Conservation (phyloP, 2,113 vertebrate genomes). For the Plecotus auritus region DNA sequence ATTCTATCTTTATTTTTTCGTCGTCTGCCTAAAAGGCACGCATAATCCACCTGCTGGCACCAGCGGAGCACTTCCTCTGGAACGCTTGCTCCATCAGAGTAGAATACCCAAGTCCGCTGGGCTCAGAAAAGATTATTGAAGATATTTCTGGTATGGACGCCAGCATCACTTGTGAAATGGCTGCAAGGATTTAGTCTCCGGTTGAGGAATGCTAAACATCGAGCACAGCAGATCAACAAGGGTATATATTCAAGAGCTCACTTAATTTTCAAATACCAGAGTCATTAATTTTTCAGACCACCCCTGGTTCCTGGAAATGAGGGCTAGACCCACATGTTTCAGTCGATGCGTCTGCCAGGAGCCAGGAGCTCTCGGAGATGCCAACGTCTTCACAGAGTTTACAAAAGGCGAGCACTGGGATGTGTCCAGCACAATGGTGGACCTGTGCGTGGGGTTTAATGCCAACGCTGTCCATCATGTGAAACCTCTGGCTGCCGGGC, state of each 20-base stretch:
- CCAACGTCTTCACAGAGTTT: slow-evolving; percentile 75
- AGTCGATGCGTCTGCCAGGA: slow-evolving; percentile 73
- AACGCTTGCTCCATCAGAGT: neutral
- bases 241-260: slow-evolving; percentile 83
- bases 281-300: slow-evolving; percentile 86
- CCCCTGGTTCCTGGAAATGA: slow-evolving; percentile 81
- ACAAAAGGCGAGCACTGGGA: slow-evolving; percentile 73
- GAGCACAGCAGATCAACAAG: slow-evolving; percentile 80
- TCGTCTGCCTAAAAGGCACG: neutral
- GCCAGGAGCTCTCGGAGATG: slow-evolving; percentile 76
- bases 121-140: slow-evolving; percentile 76
- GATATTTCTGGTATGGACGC: slow-evolving; percentile 80
- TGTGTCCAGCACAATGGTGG: slow-evolving; percentile 50
- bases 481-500: slow-evolving; percentile 66
- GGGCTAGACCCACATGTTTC: slow-evolving; percentile 75
- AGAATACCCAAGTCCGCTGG: slow-evolving; percentile 27
- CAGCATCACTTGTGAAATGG: slow-evolving; percentile 81
- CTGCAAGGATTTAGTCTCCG: slow-evolving; percentile 84
- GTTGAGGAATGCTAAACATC: slow-evolving; percentile 85
- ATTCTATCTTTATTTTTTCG: neutral
- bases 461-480: slow-evolving; percentile 52
- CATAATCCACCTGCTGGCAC: slow-evolving; percentile 62
- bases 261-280: slow-evolving; percentile 83
- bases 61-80: neutral
- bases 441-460: slow-evolving; percentile 64